Conservation (phyloP, 2,888 invertebrate species). For the Eupithecia dodoneata region DNA sequence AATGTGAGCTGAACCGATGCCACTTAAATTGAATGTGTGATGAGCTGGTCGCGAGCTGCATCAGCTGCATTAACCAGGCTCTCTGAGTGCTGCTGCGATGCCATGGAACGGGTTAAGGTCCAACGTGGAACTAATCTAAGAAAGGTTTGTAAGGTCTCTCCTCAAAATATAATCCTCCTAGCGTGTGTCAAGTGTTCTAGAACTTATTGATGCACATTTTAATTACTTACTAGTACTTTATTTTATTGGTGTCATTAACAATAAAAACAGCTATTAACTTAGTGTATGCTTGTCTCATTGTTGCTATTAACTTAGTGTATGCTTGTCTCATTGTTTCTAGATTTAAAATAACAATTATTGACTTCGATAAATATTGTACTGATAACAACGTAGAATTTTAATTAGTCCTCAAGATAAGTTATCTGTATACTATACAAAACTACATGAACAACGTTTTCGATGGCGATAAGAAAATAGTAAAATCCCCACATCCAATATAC, state of each 20-base stretch:
- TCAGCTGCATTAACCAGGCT: slow-evolving; percentile 22
- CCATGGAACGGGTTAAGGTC: neutral
- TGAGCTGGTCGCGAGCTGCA: slow-evolving; percentile 30
- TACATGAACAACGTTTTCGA: neutral
- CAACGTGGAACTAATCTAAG: neutral
- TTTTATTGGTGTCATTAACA: neutral
- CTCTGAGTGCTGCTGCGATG: neutral
- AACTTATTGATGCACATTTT: neutral
- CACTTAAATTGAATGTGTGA: slow-evolving; percentile 37
- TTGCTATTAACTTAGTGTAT: neutral
- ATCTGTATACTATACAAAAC: neutral
- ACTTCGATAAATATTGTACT: neutral
- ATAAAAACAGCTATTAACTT: neutral
- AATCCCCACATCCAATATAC: neutral
- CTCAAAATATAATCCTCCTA: neutral
- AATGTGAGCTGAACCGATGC: slow-evolving; percentile 27
- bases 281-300: neutral
- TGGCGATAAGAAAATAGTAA: neutral
- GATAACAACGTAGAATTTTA: neutral
- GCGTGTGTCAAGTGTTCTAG: neutral
- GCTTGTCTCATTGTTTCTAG: neutral
- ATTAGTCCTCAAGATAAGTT: neutral
- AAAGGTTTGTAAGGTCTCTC: neutral
- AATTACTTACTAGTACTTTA: neutral
- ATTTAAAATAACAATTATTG: neutral